A percentile compares a stretch with the other conserved stretches of the same genome.
Evolutionary conservation across 2,888 invertebrate species (phyloP).

Genomic region (Ennomos erosarius): DNA sequence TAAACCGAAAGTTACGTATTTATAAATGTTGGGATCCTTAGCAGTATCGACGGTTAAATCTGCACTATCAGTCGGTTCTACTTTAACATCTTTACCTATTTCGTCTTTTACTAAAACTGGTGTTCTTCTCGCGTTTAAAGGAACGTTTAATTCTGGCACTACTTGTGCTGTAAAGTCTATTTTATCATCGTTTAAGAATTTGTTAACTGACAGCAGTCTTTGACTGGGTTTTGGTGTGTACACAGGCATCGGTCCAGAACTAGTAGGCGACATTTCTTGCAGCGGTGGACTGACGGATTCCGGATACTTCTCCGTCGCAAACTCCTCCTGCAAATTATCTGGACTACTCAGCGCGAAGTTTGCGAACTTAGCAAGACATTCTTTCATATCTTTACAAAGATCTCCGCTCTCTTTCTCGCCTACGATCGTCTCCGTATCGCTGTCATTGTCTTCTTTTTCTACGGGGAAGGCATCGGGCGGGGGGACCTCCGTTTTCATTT

Average conservation of each 20-base stretch:
- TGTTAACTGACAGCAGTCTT: conserved; percentile 64
- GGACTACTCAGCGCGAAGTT: conserved; percentile 64
- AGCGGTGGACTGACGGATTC: conserved; percentile 77
- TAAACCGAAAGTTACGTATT: conserved; percentile 72
- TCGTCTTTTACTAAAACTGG: conserved; percentile 56
- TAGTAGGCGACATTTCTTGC: conserved; percentile 76
- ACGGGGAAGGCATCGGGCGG: conserved; percentile 73
- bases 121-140: conserved; percentile 60
- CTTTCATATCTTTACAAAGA: conserved; percentile 71
- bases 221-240: conserved; percentile 68
- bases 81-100: conserved; percentile 41
- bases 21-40: conserved; percentile 66
- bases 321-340: conserved; percentile 47
- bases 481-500: conserved; percentile 57
- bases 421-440: conserved; percentile 68
- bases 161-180: conserved; percentile 56
- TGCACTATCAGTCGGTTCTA: conserved; percentile 28
- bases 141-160: conserved; percentile 59
- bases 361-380: conserved; percentile 73
- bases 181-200: conserved; percentile 57
- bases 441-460: conserved; percentile 66
- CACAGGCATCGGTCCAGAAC: conserved; percentile 63
- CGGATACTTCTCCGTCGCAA: conserved; percentile 55
- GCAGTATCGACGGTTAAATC: conserved; percentile 42
- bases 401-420: conserved; percentile 62